phyloP scores from a whole-genome alignment of 1,140 invertebrate species.

The Dysdera silvatica region DNA sequence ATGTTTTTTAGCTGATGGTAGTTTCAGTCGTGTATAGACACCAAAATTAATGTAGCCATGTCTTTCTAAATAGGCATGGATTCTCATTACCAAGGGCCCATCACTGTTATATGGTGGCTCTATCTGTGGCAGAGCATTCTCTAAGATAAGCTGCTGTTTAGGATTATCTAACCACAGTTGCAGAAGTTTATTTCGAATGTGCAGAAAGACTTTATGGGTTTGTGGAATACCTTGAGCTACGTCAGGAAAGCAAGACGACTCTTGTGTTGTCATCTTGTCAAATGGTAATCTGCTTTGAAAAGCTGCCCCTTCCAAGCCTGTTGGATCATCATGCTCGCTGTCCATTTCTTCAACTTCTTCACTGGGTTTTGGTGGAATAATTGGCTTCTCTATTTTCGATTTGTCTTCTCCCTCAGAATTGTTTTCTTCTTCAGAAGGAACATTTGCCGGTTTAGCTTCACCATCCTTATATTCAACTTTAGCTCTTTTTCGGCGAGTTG shows the following conservation, averaged over 20 bases:
- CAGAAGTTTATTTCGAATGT: conserved; percentile 86
- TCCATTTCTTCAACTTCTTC: conserved; percentile 36
- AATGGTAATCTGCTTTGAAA: conserved; percentile 83
- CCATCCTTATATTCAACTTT: conserved; percentile 45
- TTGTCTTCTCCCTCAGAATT: conserved; percentile 39
- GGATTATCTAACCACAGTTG: conserved; percentile 96
- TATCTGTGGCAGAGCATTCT: conserved; percentile 69
- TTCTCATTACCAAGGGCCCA: conserved; percentile 65
- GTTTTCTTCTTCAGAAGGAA: conserved; percentile 41
- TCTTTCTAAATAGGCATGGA: conserved; percentile 87
- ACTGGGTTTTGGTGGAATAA: conserved; percentile 27
- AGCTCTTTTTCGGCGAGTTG: conserved; percentile 18
- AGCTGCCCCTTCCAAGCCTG: conserved; percentile 73
- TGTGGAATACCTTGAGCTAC: conserved; percentile 69
- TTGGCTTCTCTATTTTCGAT: conserved; percentile 10
- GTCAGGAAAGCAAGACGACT: conserved; percentile 88
- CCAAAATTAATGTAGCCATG: conserved; percentile 99
- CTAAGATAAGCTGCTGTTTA: conserved; percentile 78
- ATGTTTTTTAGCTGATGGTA: conserved; percentile 57
- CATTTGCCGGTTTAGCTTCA: conserved; percentile 40
- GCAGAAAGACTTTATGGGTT: conserved; percentile 81
- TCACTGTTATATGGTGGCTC: conserved; percentile 74
- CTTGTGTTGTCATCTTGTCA: conserved; percentile 88
- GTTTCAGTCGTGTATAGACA: conserved; percentile 77
- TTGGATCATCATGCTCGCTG: conserved; percentile 43